These are phyloP conservation scores for Campylorhamphus procurvoides DNA, from an alignment of 2,113 vertebrate genomes.

Conservation along the genomic window DNA sequence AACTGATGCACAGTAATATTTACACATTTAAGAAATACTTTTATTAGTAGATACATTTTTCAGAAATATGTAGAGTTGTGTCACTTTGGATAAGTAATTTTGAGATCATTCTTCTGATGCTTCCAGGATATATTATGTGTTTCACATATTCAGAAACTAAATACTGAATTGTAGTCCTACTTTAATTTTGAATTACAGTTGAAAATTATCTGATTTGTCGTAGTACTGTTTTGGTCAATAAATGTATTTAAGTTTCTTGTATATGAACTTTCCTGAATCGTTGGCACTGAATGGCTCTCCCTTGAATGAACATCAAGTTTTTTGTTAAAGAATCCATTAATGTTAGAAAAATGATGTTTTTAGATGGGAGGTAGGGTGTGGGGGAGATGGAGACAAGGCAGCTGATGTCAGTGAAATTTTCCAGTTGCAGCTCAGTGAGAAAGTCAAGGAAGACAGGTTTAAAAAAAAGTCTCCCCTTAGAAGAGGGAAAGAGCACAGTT, in stretches of 20 bases:
- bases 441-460: neutral
- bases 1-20: neutral
- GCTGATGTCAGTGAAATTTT: neutral
- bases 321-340: neutral
- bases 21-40: neutral
- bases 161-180: neutral
- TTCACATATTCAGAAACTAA: neutral
- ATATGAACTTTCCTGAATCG: neutral
- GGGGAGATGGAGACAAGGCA: neutral
- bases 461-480: neutral
- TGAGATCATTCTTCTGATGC: neutral
- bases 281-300: neutral
- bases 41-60: neutral
- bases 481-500: neutral
- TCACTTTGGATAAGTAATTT: neutral
- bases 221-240: neutral
- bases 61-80: neutral
- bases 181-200: neutral
- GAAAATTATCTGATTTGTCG: neutral
- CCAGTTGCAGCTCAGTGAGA: neutral
- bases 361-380: neutral
- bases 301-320: neutral
- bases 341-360: neutral
- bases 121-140: neutral
- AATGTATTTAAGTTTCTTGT: neutral